phyloP scores from a whole-genome alignment of 2,797 vertebrate genomes.

The Vireo griseus region DNA sequence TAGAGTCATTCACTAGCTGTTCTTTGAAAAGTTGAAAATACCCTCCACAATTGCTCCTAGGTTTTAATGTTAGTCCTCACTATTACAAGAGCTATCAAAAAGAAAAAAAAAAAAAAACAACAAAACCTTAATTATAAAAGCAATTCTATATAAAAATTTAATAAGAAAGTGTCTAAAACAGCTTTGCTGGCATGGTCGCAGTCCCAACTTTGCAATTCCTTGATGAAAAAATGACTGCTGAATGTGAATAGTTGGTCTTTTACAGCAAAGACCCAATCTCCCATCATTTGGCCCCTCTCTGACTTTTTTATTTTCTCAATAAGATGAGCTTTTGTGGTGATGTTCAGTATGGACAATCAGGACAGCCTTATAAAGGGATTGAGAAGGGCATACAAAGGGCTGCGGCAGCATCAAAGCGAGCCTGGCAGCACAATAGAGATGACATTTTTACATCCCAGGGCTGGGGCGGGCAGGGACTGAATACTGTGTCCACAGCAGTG shows the following conservation, averaged over 20 bases:
- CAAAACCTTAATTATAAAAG: background rate
- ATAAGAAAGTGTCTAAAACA: background rate
- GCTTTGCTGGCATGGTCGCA: accelerated
- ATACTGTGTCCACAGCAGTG: constrained; percentile 69
- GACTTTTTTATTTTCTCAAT: constrained; percentile 61
- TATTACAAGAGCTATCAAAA: accelerated
- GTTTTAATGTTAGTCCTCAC: background rate
- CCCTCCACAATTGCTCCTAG: background rate
- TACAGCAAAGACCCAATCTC: constrained; percentile 42
- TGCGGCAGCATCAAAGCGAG: constrained; percentile 80
- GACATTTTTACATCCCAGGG: constrained; percentile 87
- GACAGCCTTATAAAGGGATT: constrained; percentile 84
- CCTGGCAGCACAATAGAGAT: constrained; percentile 79
- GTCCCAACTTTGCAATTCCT: background rate
- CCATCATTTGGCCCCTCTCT: constrained; percentile 55
- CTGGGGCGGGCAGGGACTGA: constrained; percentile 63
- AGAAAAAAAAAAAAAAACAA: background rate
- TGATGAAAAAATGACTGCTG: background rate
- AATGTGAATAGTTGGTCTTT: constrained; percentile 30
- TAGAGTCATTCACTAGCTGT: background rate
- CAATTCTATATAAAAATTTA: background rate
- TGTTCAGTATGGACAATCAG: constrained; percentile 68
- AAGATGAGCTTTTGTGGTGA: constrained; percentile 36
- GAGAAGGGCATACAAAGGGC: constrained; percentile 80
- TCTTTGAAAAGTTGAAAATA: background rate